A percentile compares a stretch with the other conserved stretches of the same genome.
Conservation (phyloP, 1,140 invertebrate genomes). For the Drosophila trapezifrons region DNA sequence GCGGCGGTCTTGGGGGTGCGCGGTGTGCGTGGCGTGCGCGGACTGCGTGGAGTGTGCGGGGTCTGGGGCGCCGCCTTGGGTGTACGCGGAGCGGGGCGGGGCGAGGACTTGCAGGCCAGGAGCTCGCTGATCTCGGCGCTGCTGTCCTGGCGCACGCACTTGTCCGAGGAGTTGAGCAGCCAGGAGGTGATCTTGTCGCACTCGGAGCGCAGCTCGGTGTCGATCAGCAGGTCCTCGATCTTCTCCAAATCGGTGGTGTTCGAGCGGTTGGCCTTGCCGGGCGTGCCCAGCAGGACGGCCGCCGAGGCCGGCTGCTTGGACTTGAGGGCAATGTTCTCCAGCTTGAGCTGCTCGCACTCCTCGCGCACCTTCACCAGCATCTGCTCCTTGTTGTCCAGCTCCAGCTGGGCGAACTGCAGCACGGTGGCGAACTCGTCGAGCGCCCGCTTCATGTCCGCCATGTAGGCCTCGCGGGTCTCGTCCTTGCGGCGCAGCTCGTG, state of each 20-base stretch:
- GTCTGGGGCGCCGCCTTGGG: slow-evolving; percentile 62
- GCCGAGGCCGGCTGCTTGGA: slow-evolving; percentile 67
- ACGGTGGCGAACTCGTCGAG: slow-evolving; percentile 82
- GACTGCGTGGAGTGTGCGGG: slow-evolving; percentile 63
- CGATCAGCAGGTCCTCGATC: slow-evolving; percentile 76
- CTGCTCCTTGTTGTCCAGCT: slow-evolving; percentile 83
- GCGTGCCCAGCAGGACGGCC: slow-evolving; percentile 44
- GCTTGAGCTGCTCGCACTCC: slow-evolving; percentile 81
- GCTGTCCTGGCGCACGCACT: slow-evolving; percentile 75
- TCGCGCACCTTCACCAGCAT: slow-evolving; percentile 75
- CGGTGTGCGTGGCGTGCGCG: slow-evolving; percentile 69
- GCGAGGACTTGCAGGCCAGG: slow-evolving; percentile 61
- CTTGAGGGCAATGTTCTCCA: slow-evolving; percentile 82
- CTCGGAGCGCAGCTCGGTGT: slow-evolving; percentile 76
- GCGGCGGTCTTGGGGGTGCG: slow-evolving; percentile 65
- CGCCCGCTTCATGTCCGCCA: slow-evolving; percentile 83
- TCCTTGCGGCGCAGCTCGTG: slow-evolving; percentile 80
- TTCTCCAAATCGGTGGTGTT: slow-evolving; percentile 81
- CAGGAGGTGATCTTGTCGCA: slow-evolving; percentile 81
- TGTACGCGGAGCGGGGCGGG: slow-evolving; percentile 39
- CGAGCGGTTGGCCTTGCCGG: slow-evolving; percentile 61
- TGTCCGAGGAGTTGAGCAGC: slow-evolving; percentile 75
- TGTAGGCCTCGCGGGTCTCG: slow-evolving; percentile 79
- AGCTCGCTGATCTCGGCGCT: slow-evolving; percentile 68
- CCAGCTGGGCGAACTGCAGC: slow-evolving; percentile 79